These are phyloP conservation scores for Dynastes grantii DNA, from an alignment of 2,888 invertebrate genomes.

Conservation along the genomic window DNA sequence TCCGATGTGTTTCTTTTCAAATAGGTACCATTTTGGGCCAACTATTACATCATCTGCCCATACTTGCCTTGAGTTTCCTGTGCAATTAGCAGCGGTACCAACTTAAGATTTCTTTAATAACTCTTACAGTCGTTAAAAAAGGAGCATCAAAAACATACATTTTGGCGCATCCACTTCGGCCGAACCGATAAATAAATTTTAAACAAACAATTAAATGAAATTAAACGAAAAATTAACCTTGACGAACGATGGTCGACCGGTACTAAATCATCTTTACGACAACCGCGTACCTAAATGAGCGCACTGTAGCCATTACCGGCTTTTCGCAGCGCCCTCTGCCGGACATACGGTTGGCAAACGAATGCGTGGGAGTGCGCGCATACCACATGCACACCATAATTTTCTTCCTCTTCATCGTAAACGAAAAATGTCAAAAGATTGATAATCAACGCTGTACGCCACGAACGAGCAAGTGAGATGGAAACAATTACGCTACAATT, in stretches of 20 bases:
- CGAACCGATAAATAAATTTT: slow-evolving; percentile 26
- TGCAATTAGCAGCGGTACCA: no score
- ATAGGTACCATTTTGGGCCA: no score
- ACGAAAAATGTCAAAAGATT: slow-evolving; percentile 17
- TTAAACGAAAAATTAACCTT: slow-evolving; percentile 43
- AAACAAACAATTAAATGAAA: slow-evolving; percentile 32
- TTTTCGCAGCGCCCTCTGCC: neutral
- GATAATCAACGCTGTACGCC: slow-evolving; percentile 4
- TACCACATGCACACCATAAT: slow-evolving; percentile 12
- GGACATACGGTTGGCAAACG: slow-evolving; percentile 1
- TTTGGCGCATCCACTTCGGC: neutral
- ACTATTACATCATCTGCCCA: no score
- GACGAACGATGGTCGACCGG: slow-evolving; percentile 25
- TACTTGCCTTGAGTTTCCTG: no score
- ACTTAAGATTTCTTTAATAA: no score
- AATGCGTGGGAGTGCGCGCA: slow-evolving; percentile 28
- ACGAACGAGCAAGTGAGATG: slow-evolving; percentile 10
- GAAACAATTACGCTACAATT: slow-evolving; percentile 24
- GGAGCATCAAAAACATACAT: no score
- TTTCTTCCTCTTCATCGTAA: slow-evolving; percentile 24
- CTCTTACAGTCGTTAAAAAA: no score
- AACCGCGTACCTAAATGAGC: slow-evolving; percentile 38
- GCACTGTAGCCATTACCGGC: neutral
- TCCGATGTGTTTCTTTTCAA: no score
- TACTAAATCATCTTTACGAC: slow-evolving; percentile 39